These are phyloP conservation scores for Bugulina stolonifera DNA, from an alignment of 2,888 invertebrate species.

Conservation along the genomic window DNA sequence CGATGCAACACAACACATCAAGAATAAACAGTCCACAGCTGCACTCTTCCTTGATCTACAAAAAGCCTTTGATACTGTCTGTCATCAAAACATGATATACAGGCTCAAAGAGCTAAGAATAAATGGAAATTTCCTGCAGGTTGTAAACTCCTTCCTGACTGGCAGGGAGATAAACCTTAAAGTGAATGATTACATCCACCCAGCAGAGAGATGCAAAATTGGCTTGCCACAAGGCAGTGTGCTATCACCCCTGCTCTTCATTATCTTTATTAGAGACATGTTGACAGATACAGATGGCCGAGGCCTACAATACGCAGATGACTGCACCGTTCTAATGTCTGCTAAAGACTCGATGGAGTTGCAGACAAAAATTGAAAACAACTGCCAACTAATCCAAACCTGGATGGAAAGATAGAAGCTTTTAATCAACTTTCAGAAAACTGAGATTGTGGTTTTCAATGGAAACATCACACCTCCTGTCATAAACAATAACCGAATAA, in stretches of 20 bases:
- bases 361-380: background rate
- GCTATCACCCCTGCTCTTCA: background rate
- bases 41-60: background rate
- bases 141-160: background rate
- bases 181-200: background rate
- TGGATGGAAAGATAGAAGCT: background rate
- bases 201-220: background rate
- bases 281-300: background rate
- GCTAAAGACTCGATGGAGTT: background rate
- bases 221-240: background rate
- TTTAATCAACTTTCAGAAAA: background rate
- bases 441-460: background rate
- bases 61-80: background rate
- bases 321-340: background rate
- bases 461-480: background rate
- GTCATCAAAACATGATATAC: background rate
- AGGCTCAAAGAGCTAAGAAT: background rate
- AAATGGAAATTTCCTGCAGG: background rate
- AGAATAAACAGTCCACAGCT: background rate
- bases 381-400: background rate
- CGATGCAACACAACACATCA: background rate
- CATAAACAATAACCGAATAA: background rate
- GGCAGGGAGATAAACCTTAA: background rate
- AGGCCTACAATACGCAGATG: background rate
- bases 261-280: background rate